phyloP scores from a whole-genome alignment of 2,113 vertebrate species.

The Struthio camelus region DNA sequence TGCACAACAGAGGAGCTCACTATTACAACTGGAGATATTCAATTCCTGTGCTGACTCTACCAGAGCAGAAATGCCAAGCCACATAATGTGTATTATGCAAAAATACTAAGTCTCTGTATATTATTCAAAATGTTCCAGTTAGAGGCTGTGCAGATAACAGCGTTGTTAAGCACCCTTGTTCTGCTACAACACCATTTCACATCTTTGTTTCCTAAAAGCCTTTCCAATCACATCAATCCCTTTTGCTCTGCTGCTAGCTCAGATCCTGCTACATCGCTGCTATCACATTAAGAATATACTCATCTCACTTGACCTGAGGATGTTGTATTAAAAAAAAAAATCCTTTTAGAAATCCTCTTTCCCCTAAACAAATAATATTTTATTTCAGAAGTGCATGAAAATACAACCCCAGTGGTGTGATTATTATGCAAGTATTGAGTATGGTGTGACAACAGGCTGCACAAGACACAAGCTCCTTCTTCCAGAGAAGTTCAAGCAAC shows the following conservation, averaged over 20 bases:
- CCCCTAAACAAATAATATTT: background rate
- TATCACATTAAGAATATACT: constrained; percentile 17
- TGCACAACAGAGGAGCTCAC: accelerated
- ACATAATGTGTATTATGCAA: background rate
- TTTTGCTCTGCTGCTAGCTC: background rate
- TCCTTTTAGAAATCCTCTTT: background rate
- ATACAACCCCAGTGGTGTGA: background rate
- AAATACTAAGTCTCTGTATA: background rate
- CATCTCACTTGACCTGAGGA: background rate
- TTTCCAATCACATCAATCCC: background rate
- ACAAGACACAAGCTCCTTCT: background rate
- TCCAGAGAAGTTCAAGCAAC: background rate
- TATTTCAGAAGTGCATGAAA: background rate
- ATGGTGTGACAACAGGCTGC: background rate
- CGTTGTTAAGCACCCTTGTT: background rate
- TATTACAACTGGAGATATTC: background rate
- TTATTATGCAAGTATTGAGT: background rate
- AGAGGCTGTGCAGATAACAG: background rate
- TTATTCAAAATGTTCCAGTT: constrained; percentile 17
- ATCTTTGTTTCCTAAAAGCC: constrained; percentile 10
- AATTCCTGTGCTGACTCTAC: background rate
- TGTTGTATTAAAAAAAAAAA: background rate
- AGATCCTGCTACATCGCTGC: background rate
- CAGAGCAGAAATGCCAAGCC: constrained; percentile 19
- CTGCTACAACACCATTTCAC: background rate